phyloP scores from a whole-genome alignment of 1,140 invertebrate genomes.

The Drosophila carrolli region DNA sequence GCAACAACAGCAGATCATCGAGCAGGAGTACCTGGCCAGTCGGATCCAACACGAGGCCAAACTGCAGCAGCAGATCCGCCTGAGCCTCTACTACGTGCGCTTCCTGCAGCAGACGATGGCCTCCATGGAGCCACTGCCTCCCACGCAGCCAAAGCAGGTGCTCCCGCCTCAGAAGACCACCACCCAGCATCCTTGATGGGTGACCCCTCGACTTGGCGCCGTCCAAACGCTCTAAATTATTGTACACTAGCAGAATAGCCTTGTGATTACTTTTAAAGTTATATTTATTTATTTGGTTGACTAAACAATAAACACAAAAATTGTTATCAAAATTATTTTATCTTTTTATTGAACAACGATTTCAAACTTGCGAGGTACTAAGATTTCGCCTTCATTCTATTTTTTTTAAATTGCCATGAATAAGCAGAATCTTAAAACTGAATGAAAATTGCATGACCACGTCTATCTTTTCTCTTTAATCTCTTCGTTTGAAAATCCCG shows the following conservation, averaged over 20 bases:
- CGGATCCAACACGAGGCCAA: conserved; percentile 47
- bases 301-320: conserved; percentile 47
- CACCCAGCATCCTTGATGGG: conserved; percentile 25
- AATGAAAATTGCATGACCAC: too few relatives aligned
- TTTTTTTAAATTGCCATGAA: too few relatives aligned
- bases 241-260: conserved; percentile 2
- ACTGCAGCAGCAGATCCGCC: conserved; percentile 57
- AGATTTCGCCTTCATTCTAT: too few relatives aligned
- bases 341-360: not conserved
- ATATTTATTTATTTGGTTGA: conserved; percentile 50
- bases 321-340: conserved; percentile 16
- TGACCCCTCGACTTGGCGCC: conserved; percentile 3
- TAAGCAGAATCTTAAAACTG: too few relatives aligned
- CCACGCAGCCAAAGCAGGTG: conserved; percentile 8
- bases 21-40: conserved; percentile 49
- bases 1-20: conserved; percentile 49
- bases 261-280: conserved; percentile 60
- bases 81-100: conserved; percentile 65
- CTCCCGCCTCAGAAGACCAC: conserved; percentile 7
- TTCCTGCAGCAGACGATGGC: conserved; percentile 56
- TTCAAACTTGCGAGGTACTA: too few relatives aligned
- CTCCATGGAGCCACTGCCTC: conserved; percentile 14
- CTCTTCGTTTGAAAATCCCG: too few relatives aligned
- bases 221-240: not conserved
- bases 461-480: too few relatives aligned